Evolutionary conservation across 1,140 invertebrate genomes (phyloP).

Genomic region (Lordiphosa mommai): DNA sequence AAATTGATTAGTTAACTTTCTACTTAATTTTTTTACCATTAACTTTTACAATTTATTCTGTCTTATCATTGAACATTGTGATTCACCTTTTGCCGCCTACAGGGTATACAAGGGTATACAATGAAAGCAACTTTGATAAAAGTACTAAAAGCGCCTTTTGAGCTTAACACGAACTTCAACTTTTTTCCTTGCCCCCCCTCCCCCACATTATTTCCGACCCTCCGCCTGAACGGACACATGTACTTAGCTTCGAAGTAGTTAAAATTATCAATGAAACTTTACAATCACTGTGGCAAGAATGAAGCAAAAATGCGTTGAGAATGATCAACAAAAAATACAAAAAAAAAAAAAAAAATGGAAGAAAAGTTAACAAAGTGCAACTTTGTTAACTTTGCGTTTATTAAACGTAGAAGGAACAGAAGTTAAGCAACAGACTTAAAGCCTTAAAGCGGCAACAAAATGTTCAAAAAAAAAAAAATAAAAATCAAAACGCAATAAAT

Average conservation of each 20-base stretch:
- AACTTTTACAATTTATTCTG: not conserved
- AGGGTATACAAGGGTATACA: slow-evolving; percentile 8
- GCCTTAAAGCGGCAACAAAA: not conserved
- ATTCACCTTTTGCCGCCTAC: not conserved
- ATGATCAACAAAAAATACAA: slow-evolving; percentile 29
- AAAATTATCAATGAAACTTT: slow-evolving; percentile 77
- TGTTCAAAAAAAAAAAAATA: too few species aligned
- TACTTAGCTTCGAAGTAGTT: slow-evolving; percentile 43
- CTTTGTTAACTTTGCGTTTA: slow-evolving; percentile 27
- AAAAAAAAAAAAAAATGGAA: not conserved
- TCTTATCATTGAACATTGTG: not conserved
- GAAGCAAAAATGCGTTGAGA: slow-evolving; percentile 24
- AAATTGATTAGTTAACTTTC: too few species aligned
- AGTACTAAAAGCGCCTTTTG: slow-evolving; percentile 61
- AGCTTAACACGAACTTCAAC: slow-evolving; percentile 28
- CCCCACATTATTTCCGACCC: not conserved
- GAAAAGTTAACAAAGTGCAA: slow-evolving; percentile 59
- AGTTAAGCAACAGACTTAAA: slow-evolving; percentile 11
- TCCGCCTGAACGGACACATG: slow-evolving; percentile 23
- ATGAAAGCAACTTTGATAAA: slow-evolving; percentile 38
- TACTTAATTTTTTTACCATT: too few species aligned
- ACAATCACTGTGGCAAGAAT: slow-evolving; percentile 47
- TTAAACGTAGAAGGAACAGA: slow-evolving; percentile 30
- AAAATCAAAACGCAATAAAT: slow-evolving; percentile 74
- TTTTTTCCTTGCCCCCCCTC: not conserved